Conservation (phyloP, 2,113 vertebrate species). For the Sciurus niger region DNA sequence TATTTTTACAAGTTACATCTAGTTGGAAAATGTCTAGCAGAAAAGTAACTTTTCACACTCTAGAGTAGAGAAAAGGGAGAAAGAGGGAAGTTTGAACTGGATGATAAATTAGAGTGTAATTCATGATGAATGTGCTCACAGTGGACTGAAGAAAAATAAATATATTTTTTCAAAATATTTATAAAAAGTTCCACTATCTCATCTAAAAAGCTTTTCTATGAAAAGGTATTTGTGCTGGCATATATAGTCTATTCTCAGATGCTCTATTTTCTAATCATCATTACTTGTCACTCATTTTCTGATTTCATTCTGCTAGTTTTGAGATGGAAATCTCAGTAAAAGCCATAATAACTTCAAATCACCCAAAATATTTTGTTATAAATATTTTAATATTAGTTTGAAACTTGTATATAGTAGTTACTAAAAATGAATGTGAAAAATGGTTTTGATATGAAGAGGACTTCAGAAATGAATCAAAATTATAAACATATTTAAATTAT, state of each 20-base stretch:
- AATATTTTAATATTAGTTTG: not conserved
- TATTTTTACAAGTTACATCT: not conserved
- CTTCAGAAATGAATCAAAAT: not conserved
- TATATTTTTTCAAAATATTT: not conserved
- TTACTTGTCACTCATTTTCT: not conserved
- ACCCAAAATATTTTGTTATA: not conserved
- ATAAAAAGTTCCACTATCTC: not conserved
- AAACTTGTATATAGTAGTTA: not conserved
- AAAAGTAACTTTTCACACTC: not conserved
- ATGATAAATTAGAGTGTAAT: not conserved
- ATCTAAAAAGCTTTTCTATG: not conserved
- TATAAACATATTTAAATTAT: not conserved
- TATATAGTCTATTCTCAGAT: not conserved
- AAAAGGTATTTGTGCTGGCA: not conserved
- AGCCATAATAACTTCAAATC: constrained; percentile 14
- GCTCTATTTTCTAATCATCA: constrained; percentile 1
- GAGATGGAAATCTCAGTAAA: not conserved
- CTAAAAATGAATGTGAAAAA: not conserved
- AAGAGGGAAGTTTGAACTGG: not conserved
- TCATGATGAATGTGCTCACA: not conserved
- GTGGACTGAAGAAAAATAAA: not conserved
- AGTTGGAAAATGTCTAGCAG: not conserved
- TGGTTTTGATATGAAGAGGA: not conserved
- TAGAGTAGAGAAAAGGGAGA: not conserved
- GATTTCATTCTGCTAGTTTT: not conserved